Percentiles rank a stretch among this genome's conserved stretches.
These are phyloP conservation scores for Holothuria glaberrima DNA, from an alignment of 35 echinoderm and acorn worm species.

Conservation along the genomic window DNA sequence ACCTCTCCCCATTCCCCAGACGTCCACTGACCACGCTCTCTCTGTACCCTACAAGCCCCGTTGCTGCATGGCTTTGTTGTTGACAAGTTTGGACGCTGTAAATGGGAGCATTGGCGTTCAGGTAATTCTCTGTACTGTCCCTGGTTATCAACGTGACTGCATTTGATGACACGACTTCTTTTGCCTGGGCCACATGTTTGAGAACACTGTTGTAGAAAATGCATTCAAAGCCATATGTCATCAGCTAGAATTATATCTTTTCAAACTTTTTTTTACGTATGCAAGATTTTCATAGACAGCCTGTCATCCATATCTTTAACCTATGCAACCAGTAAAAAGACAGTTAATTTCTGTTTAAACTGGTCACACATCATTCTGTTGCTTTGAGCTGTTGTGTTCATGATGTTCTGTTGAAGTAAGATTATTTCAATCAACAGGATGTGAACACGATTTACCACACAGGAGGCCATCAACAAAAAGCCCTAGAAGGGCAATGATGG, in stretches of 20 bases:
- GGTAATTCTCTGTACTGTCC: slow-evolving; percentile 89
- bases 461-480: too few species aligned
- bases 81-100: slow-evolving; percentile 65
- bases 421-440: too few species aligned
- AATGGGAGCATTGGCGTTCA: slow-evolving; percentile 63
- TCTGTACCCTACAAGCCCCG: slow-evolving; percentile 55
- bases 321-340: too few species aligned
- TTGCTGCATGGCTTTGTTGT: slow-evolving; percentile 80
- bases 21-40: slow-evolving; percentile 68
- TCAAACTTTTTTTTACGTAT: neutral
- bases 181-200: slow-evolving; percentile 84
- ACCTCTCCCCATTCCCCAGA: slow-evolving; percentile 84
- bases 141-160: slow-evolving; percentile 82
- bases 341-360: too few species aligned
- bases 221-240: neutral
- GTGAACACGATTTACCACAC: too few species aligned
- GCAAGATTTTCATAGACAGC: neutral
- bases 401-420: too few species aligned
- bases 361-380: too few species aligned
- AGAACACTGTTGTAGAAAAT: slow-evolving; percentile 76
- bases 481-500: too few species aligned
- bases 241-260: neutral
- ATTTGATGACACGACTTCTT: slow-evolving; percentile 75
- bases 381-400: too few species aligned
- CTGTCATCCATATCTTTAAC: too few species aligned